Evolutionary conservation across 2,113 vertebrate species (phyloP).

Genomic region (Meles meles): DNA sequence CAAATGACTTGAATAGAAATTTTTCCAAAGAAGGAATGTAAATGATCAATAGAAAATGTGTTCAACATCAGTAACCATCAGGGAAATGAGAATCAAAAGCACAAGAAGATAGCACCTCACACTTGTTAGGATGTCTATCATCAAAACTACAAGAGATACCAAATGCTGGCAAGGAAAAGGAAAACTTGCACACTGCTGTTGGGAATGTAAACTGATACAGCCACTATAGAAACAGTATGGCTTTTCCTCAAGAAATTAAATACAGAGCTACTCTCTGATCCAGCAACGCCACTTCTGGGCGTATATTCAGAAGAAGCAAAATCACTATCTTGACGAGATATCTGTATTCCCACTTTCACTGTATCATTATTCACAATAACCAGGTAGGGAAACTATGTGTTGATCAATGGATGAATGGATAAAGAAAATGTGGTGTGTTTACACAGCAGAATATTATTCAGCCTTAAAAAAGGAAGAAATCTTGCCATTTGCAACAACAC

Average conservation of each 20-base stretch:
- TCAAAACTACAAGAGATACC: not conserved
- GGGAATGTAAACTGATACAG: not conserved
- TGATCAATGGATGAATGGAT: not conserved
- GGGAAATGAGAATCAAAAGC: not conserved
- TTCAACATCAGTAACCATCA: not conserved
- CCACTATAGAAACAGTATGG: not conserved
- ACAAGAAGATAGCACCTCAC: not conserved
- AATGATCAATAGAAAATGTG: not conserved
- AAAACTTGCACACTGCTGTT: not conserved
- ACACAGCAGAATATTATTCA: not conserved
- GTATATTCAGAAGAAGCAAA: not conserved
- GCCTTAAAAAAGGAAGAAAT: not conserved
- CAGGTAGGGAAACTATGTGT: not conserved
- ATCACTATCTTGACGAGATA: not conserved
- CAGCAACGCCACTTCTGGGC: not conserved
- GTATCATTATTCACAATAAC: not conserved
- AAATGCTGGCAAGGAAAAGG: not conserved
- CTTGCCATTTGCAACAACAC: not conserved
- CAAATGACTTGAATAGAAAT: not conserved
- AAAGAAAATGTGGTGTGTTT: not conserved
- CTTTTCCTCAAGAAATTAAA: not conserved
- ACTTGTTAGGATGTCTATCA: not conserved
- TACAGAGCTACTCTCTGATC: not conserved
- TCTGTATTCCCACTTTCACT: not conserved
- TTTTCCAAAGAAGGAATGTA: not conserved